A percentile compares a stretch with the other conserved stretches of the same genome.
phyloP scores from a whole-genome alignment of 2,797 vertebrate genomes.

The Fistularia tabacaria region DNA sequence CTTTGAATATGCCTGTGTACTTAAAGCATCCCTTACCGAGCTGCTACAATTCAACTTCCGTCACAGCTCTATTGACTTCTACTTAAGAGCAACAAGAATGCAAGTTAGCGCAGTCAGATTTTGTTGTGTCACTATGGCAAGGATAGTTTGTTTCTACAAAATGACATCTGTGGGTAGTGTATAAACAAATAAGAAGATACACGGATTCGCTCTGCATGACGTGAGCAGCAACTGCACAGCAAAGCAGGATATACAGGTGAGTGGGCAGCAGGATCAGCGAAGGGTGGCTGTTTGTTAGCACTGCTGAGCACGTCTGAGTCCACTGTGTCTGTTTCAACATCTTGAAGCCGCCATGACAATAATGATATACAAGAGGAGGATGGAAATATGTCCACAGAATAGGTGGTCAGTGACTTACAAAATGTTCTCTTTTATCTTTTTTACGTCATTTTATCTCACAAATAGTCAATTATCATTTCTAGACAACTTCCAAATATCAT shows the following conservation, averaged over 20 bases:
- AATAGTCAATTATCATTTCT: too few relatives aligned
- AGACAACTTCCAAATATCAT: too few relatives aligned
- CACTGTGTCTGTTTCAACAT: constrained; percentile 1
- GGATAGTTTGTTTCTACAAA: background rate
- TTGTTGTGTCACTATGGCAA: constrained; percentile 5
- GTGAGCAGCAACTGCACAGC: constrained; percentile 34
- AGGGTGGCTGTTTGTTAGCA: constrained; percentile 41
- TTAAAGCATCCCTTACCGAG: background rate
- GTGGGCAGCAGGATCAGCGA: constrained; percentile 55
- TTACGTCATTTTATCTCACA: too few relatives aligned
- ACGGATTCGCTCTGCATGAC: constrained; percentile 12
- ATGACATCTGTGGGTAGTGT: background rate
- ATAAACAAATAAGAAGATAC: constrained; percentile 7
- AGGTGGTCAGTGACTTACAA: too few relatives aligned
- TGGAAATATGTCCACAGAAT: too few relatives aligned
- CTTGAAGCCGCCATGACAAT: too few relatives aligned
- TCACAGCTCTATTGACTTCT: background rate
- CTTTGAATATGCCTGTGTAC: background rate
- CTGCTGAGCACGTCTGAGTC: constrained; percentile 36
- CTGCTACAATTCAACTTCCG: background rate
- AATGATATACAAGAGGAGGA: too few relatives aligned
- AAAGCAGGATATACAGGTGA: constrained; percentile 52
- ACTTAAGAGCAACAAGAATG: background rate
- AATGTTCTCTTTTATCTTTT: too few relatives aligned
- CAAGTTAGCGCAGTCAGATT: background rate